A percentile compares a stretch with the other conserved stretches of the same genome.
Conservation (phyloP, 2,888 invertebrate species). For the Andrena bucephala region DNA sequence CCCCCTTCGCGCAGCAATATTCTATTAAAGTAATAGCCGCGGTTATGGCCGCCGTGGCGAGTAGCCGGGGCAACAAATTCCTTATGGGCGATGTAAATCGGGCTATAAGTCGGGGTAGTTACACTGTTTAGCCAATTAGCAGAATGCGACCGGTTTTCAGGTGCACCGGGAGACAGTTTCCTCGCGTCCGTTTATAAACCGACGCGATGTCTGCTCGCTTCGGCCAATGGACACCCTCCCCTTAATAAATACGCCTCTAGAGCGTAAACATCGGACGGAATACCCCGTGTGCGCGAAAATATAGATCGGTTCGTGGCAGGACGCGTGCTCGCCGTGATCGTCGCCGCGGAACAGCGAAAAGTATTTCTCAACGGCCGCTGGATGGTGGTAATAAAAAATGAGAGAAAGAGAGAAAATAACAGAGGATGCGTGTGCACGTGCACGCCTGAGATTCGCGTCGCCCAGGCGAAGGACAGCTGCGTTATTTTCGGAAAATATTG, state of each 20-base stretch:
- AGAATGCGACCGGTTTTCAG: constrained; percentile 72
- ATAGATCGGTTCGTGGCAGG: constrained; percentile 22
- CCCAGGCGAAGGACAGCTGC: constrained; percentile 42
- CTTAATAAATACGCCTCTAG: constrained; percentile 51
- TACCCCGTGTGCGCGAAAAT: constrained; percentile 27
- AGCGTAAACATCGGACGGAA: constrained; percentile 32
- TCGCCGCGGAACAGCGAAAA: background rate
- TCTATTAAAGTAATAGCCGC: constrained; percentile 70
- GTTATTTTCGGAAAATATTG: constrained; percentile 59
- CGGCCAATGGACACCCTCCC: constrained; percentile 35
- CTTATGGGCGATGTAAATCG: constrained; percentile 78
- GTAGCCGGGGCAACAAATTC: constrained; percentile 72
- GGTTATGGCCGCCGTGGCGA: constrained; percentile 54
- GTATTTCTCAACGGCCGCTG: constrained; percentile 26
- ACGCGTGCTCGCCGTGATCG: constrained; percentile 7
- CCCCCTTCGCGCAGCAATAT: constrained; percentile 51
- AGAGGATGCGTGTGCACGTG: constrained; percentile 4
- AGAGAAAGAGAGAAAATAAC: background rate
- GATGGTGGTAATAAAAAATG: background rate
- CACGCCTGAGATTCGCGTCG: constrained; percentile 41
- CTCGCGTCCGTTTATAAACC: constrained; percentile 31
- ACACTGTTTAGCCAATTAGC: constrained; percentile 79
- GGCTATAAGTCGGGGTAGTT: constrained; percentile 75
- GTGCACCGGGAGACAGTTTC: constrained; percentile 52
- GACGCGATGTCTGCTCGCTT: constrained; percentile 35